Percentiles rank a stretch among this genome's conserved stretches.
Evolutionary conservation across 2,888 invertebrate genomes (phyloP).

Genomic region (Pseudanteris insignis): DNA sequence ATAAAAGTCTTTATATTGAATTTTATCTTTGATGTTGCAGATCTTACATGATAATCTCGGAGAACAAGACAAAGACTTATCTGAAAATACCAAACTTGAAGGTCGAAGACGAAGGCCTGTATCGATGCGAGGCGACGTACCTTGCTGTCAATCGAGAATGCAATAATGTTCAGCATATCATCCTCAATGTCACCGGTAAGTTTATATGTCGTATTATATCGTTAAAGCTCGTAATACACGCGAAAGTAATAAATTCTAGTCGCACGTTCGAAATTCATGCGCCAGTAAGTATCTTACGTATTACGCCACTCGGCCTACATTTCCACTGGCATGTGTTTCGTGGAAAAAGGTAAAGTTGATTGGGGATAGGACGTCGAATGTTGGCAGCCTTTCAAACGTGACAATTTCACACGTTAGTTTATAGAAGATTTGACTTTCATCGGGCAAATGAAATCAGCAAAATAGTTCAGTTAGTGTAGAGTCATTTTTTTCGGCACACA

Average conservation of each 20-base stretch:
- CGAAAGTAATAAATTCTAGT: constrained; percentile 20
- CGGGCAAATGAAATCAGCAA: too few species aligned
- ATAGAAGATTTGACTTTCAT: too few species aligned
- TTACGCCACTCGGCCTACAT: constrained; percentile 24
- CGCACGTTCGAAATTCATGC: constrained; percentile 31
- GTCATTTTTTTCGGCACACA: too few species aligned
- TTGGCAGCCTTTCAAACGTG: constrained; percentile 1
- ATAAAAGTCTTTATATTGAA: too few species aligned
- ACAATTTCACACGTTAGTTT: not conserved
- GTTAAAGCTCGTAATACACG: constrained; percentile 28
- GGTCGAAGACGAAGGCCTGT: constrained; percentile 80
- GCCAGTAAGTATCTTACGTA: constrained; percentile 29
- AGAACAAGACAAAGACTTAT: constrained; percentile 74
- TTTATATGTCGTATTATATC: constrained; percentile 50
- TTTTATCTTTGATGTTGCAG: constrained; percentile 68
- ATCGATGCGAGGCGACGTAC: constrained; percentile 86
- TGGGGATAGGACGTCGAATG: not conserved
- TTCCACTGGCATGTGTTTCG: constrained; percentile 10
- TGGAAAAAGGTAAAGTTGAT: constrained; percentile 7
- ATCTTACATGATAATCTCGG: constrained; percentile 75
- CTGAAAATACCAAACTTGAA: constrained; percentile 76
- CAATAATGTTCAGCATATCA: constrained; percentile 82
- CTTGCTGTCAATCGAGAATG: constrained; percentile 79
- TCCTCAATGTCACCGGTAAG: constrained; percentile 83
- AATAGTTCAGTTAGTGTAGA: too few species aligned